Conservation (phyloP, 2,113 vertebrate species). For the Noctilio leporinus region DNA sequence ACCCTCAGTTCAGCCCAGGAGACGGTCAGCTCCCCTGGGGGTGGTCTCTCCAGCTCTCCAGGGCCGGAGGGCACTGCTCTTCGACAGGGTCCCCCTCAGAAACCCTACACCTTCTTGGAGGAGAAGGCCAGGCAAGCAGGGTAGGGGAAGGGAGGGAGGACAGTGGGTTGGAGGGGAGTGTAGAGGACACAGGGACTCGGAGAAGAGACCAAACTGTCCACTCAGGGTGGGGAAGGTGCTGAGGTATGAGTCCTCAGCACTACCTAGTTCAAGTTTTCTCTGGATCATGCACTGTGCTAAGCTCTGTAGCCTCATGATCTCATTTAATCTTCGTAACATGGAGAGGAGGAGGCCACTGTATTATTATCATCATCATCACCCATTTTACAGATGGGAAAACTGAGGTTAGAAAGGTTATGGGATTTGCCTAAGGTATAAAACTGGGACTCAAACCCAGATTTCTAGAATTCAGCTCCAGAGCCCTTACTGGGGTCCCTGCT, state of each 20-base stretch:
- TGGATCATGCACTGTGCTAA: neutral
- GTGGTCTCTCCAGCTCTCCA: slow-evolving; percentile 67
- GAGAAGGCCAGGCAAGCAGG: slow-evolving; percentile 93
- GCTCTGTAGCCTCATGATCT: neutral
- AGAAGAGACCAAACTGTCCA: neutral
- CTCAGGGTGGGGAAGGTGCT: neutral
- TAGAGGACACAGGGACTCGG: accelerated
- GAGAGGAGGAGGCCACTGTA: neutral
- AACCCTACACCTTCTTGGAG: slow-evolving; percentile 98
- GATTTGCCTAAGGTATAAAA: neutral
- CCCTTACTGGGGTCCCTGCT: too few species aligned
- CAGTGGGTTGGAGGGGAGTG: neutral
- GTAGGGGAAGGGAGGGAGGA: neutral
- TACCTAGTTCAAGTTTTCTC: neutral
- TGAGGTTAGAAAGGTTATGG: neutral
- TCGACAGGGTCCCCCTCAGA: slow-evolving; percentile 93
- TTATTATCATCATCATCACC: neutral
- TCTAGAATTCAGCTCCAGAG: neutral
- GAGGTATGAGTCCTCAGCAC: neutral
- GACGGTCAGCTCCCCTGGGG: slow-evolving; percentile 77
- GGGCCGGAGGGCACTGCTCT: slow-evolving; percentile 77
- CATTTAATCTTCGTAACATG: neutral
- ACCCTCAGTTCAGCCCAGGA: slow-evolving; percentile 77
- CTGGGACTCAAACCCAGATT: neutral
- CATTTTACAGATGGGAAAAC: neutral